Evolutionary conservation across 2,113 vertebrate species (phyloP).

Genomic region (Aix galericulata): DNA sequence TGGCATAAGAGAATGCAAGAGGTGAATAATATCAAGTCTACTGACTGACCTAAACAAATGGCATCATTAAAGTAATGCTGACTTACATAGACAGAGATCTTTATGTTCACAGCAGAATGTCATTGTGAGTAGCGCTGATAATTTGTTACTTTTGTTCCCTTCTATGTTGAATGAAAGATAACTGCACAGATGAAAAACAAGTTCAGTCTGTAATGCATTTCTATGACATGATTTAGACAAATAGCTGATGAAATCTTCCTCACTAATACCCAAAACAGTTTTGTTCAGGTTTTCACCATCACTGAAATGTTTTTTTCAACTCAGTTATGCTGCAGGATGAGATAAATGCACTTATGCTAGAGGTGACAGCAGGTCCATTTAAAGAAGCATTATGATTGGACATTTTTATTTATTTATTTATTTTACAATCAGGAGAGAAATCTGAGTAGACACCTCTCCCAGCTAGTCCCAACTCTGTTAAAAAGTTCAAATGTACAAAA

Average conservation of each 20-base stretch:
- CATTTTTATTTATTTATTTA: background rate
- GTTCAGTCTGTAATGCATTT: background rate
- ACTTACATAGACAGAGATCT: background rate
- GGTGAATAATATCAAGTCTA: background rate
- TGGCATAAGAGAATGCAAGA: background rate
- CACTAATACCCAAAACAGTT: background rate
- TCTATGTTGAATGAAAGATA: background rate
- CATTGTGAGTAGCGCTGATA: background rate
- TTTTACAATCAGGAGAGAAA: constrained; percentile 33
- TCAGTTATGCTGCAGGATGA: background rate
- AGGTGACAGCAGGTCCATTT: constrained; percentile 19
- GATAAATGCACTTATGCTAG: background rate
- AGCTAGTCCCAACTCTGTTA: constrained; percentile 18
- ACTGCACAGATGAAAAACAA: background rate
- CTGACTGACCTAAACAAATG: background rate
- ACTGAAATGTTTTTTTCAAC: background rate
- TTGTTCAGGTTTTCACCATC: background rate
- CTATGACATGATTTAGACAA: background rate
- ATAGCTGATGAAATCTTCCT: background rate
- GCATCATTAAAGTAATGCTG: background rate
- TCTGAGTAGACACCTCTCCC: background rate
- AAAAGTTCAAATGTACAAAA: constrained; percentile 61
- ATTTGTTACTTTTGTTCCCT: background rate
- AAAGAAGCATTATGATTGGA: background rate
- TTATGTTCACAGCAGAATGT: background rate